phyloP scores from a whole-genome alignment of 1,140 invertebrate species.

The Dendroctonus valens region DNA sequence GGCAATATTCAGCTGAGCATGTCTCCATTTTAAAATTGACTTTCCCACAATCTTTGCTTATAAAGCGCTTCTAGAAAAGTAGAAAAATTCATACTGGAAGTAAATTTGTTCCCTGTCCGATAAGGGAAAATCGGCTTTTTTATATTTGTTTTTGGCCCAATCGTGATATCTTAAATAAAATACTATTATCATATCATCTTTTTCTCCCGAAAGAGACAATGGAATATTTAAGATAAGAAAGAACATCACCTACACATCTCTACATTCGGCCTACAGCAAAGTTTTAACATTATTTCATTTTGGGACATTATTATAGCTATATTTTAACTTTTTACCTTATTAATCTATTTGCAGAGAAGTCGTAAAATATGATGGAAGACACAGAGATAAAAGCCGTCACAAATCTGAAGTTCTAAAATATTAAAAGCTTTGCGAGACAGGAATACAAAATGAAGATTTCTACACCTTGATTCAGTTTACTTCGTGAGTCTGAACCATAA shows the following conservation, averaged over 20 bases:
- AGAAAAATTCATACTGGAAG: conserved; percentile 8
- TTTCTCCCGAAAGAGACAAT: conserved; percentile 5
- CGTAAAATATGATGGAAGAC: conserved; percentile 22
- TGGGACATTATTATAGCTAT: conserved; percentile 14
- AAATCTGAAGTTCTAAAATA: conserved; percentile 29
- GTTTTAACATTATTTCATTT: conserved; percentile 10
- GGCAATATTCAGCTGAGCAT: conserved; percentile 8
- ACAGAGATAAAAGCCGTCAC: conserved; percentile 22
- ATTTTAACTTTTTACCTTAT: conserved; percentile 28
- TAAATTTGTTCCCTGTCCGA: neutral
- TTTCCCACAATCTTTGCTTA: conserved; percentile 16
- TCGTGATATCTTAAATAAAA: conserved; percentile 17
- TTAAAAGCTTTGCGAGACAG: conserved; percentile 19
- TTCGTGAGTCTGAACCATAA: neutral
- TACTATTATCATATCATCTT: conserved; percentile 10
- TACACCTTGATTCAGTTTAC: conserved; percentile 17
- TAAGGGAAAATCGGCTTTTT: conserved; percentile 6
- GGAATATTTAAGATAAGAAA: conserved; percentile 18
- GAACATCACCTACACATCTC: conserved; percentile 11
- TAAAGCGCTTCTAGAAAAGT: conserved; percentile 13
- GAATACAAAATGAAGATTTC: conserved; percentile 23
- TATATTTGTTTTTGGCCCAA: conserved; percentile 11
- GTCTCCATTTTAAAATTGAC: conserved; percentile 17
- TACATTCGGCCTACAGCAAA: conserved; percentile 12
- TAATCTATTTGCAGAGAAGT: conserved; percentile 26